These are phyloP conservation scores for Periophthalmus modestus DNA, from an alignment of 2,113 vertebrate species.

Conservation along the genomic window DNA sequence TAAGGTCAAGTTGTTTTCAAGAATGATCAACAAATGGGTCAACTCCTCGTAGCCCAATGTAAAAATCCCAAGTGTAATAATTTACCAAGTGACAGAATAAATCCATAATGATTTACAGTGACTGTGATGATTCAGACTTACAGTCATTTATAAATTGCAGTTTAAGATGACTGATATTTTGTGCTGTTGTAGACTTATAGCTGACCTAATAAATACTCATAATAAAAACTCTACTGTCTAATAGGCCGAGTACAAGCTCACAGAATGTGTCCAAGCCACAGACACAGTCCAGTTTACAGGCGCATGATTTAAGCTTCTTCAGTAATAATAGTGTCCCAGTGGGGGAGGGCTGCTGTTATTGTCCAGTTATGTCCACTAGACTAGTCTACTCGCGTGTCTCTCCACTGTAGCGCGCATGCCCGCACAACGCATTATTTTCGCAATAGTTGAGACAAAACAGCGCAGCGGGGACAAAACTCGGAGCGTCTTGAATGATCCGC, in stretches of 20 bases:
- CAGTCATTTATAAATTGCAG: neutral
- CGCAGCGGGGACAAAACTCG: neutral
- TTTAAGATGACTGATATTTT: neutral
- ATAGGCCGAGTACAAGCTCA: neutral
- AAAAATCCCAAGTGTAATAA: neutral
- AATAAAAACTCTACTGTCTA: no score
- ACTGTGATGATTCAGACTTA: no score
- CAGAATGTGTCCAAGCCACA: no score
- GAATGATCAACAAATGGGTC: neutral
- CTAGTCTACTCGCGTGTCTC: slow-evolving; percentile 1
- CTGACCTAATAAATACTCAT: no score
- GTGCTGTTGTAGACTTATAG: neutral
- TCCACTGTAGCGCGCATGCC: neutral
- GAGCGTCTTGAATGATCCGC: slow-evolving; percentile 34
- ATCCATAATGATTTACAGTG: neutral
- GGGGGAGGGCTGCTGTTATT: neutral
- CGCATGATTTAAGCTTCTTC: neutral
- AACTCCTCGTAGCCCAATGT: neutral
- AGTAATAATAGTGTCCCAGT: neutral
- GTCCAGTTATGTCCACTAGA: slow-evolving; percentile 19
- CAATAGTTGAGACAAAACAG: neutral
- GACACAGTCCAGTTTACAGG: no score
- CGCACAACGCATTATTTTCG: neutral
- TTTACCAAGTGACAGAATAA: neutral
- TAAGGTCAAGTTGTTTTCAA: neutral